Percentiles rank a stretch among this genome's conserved stretches.
These are phyloP conservation scores for Amphilophus citrinellus DNA, from an alignment of 2,113 vertebrate species.

Conservation along the genomic window DNA sequence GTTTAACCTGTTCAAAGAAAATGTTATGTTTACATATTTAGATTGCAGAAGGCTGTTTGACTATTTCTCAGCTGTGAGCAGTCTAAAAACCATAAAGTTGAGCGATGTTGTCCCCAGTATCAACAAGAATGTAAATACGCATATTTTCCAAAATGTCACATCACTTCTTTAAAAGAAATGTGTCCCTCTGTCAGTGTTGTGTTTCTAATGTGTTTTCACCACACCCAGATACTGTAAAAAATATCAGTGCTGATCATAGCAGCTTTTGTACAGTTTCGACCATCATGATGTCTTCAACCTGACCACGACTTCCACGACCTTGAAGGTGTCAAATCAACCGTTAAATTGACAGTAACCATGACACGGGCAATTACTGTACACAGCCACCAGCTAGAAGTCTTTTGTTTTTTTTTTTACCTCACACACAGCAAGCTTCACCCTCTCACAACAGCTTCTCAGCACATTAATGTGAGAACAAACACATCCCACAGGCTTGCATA, in stretches of 20 bases:
- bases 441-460: rapidly evolving
- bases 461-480: neutral
- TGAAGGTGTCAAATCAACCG: neutral
- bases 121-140: neutral
- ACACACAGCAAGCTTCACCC: neutral
- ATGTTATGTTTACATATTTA: too few relatives aligned
- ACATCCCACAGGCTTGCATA: neutral
- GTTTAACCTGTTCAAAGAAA: rapidly evolving
- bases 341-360: neutral
- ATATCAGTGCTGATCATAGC: neutral
- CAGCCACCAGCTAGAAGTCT: neutral
- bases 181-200: neutral
- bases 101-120: neutral
- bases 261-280: neutral
- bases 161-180: neutral
- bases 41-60: neutral
- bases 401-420: neutral
- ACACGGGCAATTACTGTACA: neutral
- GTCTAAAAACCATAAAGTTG: too few relatives aligned
- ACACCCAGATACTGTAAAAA: neutral
- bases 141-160: neutral
- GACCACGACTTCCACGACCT: neutral
- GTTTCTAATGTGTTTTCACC: neutral
- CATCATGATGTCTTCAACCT: neutral
- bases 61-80: neutral